Percentiles rank a stretch among this genome's conserved stretches.
phyloP scores from a whole-genome alignment of 2,113 vertebrate species.

The Formicarius rufipectus region DNA sequence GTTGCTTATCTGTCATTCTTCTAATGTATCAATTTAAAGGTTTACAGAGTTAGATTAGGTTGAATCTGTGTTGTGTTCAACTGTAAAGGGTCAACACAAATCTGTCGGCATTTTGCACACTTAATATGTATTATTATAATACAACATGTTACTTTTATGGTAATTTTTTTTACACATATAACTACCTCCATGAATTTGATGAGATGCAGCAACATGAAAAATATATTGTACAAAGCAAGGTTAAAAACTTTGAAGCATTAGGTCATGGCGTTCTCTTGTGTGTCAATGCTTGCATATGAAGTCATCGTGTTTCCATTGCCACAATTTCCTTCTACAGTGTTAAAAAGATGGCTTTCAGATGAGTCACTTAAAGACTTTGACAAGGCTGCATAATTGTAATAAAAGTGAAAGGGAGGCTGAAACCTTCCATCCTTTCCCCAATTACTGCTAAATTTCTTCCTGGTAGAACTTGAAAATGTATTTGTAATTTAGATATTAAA shows the following conservation, averaged over 20 bases:
- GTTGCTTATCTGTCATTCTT: conserved; percentile 68
- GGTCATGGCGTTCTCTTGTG: conserved; percentile 70
- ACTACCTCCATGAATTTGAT: conserved; percentile 94
- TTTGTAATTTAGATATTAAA: conserved; percentile 64
- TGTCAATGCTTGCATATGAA: conserved; percentile 67
- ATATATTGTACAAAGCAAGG: conserved; percentile 75
- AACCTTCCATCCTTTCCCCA: conserved; percentile 47
- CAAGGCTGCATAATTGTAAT: conserved; percentile 53
- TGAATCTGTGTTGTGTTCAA: conserved; percentile 78
- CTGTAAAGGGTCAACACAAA: conserved; percentile 83
- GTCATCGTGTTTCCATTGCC: conserved; percentile 69
- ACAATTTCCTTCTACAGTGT: conserved; percentile 66
- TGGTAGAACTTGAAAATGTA: conserved; percentile 65
- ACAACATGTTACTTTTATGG: conserved; percentile 83
- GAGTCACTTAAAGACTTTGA: conserved; percentile 60
- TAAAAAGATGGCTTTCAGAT: conserved; percentile 64
- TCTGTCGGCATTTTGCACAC: conserved; percentile 86
- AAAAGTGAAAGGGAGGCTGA: conserved; percentile 35
- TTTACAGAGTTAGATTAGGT: conserved; percentile 78
- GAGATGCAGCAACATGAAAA: conserved; percentile 82
- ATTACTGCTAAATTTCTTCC: conserved; percentile 69
- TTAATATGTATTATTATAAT: conserved; percentile 83
- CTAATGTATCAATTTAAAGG: conserved; percentile 72
- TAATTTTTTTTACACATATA: conserved; percentile 87
- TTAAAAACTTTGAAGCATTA: conserved; percentile 58